Conservation (phyloP, 2,888 invertebrate genomes). For the Rhaphigaster nebulosa region DNA sequence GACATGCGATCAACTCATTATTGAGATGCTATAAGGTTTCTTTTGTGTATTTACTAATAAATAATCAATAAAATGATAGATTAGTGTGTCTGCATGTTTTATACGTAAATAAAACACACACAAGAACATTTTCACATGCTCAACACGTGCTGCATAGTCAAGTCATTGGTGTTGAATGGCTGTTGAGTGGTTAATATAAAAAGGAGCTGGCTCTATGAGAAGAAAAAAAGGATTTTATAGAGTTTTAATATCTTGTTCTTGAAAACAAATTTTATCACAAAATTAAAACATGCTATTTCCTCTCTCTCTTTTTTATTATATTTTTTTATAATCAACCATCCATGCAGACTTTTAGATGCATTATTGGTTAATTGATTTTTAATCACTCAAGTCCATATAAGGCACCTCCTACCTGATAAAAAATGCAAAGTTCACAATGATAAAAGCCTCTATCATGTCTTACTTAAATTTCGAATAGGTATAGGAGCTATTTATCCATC, state of each 20-base stretch:
- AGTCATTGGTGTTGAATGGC: constrained; percentile 28
- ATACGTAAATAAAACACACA: constrained; percentile 14
- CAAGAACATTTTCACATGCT: constrained; percentile 4
- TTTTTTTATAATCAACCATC: constrained; percentile 13
- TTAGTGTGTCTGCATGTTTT: constrained; percentile 14
- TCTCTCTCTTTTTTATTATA: not conserved
- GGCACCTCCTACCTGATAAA: constrained; percentile 39
- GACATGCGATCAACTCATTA: constrained; percentile 25
- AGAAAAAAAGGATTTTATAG: not conserved
- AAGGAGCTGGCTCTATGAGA: not conserved
- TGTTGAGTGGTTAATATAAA: not conserved
- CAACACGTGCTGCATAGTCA: constrained; percentile 37
- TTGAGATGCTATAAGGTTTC: constrained; percentile 17
- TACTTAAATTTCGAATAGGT: constrained; percentile 40
- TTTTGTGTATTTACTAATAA: not conserved
- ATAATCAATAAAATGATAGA: not conserved
- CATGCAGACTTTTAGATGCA: constrained; percentile 44
- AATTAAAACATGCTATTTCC: constrained; percentile 29
- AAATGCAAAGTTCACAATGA: constrained; percentile 46
- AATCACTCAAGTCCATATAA: constrained; percentile 41
- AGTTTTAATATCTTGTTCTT: not conserved
- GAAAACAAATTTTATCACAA: constrained; percentile 32
- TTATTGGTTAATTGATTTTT: constrained; percentile 48
- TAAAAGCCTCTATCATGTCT: constrained; percentile 34
- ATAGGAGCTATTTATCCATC: constrained; percentile 50